Evolutionary conservation across 92 coral and sea anemone species (phyloP), one percentile per base, ranked within the genome.

Genomic region (Hydrozoanthus gracilis): DNA sequence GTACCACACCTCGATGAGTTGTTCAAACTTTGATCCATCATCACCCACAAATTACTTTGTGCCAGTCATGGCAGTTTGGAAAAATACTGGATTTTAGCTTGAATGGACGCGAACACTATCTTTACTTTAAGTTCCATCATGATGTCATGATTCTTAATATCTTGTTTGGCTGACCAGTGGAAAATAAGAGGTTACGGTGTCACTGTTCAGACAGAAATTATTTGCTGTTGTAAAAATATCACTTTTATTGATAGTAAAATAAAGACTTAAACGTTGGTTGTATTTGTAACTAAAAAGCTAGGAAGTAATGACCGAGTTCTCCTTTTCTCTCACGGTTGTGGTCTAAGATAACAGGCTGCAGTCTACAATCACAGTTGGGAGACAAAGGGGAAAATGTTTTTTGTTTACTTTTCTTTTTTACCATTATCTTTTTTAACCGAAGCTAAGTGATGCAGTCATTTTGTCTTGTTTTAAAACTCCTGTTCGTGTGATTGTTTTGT

Each of bases 1-100:
- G 88, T 96, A 16, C 99, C 98, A 9, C 96, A 92, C 55, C 82
- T 96, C 61, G 98, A 94, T 78, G 99, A 96, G 68, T 86, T 96
- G 87, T 89, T 95, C 88, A 93, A 88, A 90, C 52, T 61, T 76
- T 56, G 76, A 72, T 62, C 71, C 55, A 20, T 77, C 44, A 10
- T 12, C 45, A 51, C 44, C 47, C 35, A 7, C 46, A 15, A 64
- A 48, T 27, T 45, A 45, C 4, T 77, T 55, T 62, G 5, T 46
- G 60, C 20, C 65, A 61, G 20, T 79, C 51, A 6, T 60, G 39
- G 55, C 17, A n/a, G 58, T 70, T 6, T 52, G 46, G 18, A 51
- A 11, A 12, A 54, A 65, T 56, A 62, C 8, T 46, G 55, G 60
- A 51, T 65, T 51, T 6, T 8, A 65, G 44, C 13, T 54, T 76